Evolutionary conservation across 2,888 invertebrate genomes (phyloP).

Genomic region (Mythimna pallens): DNA sequence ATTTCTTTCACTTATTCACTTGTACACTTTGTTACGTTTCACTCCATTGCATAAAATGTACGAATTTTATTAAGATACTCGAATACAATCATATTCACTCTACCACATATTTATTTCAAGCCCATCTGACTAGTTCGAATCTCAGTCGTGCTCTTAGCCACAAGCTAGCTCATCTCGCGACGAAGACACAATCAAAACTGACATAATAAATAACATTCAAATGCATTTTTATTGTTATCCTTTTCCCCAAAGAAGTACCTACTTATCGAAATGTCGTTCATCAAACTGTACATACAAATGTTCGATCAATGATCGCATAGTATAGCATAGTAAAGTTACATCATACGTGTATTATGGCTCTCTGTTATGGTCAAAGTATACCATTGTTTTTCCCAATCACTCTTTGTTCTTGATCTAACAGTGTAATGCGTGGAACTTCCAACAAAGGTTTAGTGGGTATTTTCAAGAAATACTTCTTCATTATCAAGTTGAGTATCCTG

Average conservation of each 20-base stretch:
- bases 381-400: conserved; percentile 55
- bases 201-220: conserved; percentile 15
- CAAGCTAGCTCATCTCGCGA: conserved; percentile 25
- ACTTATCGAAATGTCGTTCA: conserved; percentile 24
- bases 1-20: conserved; percentile 9
- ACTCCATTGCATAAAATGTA: background rate
- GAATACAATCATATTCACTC: background rate
- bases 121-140: background rate
- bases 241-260: conserved; percentile 31
- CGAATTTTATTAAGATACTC: background rate
- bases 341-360: conserved; percentile 40
- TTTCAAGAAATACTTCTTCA: conserved; percentile 28
- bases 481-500: conserved; percentile 3
- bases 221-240: conserved; percentile 38
- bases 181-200: conserved; percentile 25
- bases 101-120: background rate
- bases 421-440: conserved; percentile 36
- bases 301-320: conserved; percentile 30
- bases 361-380: conserved; percentile 36
- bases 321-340: conserved; percentile 21
- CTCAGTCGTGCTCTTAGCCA: background rate
- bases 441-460: conserved; percentile 23
- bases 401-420: conserved; percentile 50
- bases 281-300: conserved; percentile 33
- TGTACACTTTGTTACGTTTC: background rate